Evolutionary conservation across 2,888 invertebrate species (phyloP).

Genomic region (Drosophila kanekoi): DNA sequence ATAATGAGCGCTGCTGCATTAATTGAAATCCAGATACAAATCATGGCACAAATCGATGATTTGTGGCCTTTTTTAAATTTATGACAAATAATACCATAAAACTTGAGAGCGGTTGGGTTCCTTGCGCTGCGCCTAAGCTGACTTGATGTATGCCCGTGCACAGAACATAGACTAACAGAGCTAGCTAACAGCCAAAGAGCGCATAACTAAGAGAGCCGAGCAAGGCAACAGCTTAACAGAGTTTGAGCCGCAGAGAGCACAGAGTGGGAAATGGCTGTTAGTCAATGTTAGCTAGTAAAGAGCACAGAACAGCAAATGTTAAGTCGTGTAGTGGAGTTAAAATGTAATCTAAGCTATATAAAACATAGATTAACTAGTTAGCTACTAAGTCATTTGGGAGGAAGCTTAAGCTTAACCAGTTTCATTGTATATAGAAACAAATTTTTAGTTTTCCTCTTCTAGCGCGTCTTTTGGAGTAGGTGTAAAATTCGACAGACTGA

Average conservation of each 20-base stretch:
- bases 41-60: conserved; percentile 39
- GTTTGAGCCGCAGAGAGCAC: not conserved
- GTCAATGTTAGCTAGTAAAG: conserved; percentile 13
- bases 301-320: conserved; percentile 8
- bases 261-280: not conserved
- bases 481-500: too few species aligned
- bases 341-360: not conserved
- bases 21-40: conserved; percentile 40
- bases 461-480: too few species aligned
- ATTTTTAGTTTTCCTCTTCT: too few species aligned
- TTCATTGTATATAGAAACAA: too few species aligned
- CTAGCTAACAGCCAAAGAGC: conserved; percentile 39
- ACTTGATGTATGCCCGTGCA: conserved; percentile 26
- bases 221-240: conserved; percentile 9
- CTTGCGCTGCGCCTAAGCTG: too few species aligned
- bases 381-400: too few species aligned
- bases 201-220: not conserved
- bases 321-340: not conserved
- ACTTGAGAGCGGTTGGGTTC: conserved; percentile 15
- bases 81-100: conserved; percentile 28
- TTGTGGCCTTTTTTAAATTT: conserved; percentile 35
- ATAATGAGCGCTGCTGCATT: conserved; percentile 33
- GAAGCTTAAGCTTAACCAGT: too few species aligned
- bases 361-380: not conserved
- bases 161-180: not conserved